Base-by-base conservation (phyloP, 2,113 vertebrate genomes). In the Galbula dea region DNA sequence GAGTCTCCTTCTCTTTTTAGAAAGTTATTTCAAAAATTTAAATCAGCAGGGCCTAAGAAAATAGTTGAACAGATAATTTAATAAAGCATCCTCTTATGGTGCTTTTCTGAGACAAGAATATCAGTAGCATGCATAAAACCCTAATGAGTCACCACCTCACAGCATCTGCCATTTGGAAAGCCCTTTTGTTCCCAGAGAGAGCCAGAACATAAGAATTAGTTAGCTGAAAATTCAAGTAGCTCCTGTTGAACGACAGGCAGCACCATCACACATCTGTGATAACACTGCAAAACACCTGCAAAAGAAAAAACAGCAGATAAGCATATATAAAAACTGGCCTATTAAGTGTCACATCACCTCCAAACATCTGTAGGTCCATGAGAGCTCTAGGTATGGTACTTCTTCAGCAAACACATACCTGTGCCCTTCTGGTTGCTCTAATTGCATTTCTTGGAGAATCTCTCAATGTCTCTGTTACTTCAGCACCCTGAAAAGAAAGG, bases 21-120 rank as follows among this genome's bases (percentile, higher is more conserved):
- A 93, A 95, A 94, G 93, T 85, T 89, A 95, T 94, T 94, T 89
- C 48, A 93, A 92, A 94, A 90, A 94, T 94, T 83, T 89, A 69
- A 85, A 95, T 95, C 91, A 67, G 16, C 41, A 1, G 39, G 27
- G 67, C 62, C 67, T 92, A 92, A 93, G 39, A 91, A 93, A 96
- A 94, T 91, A 94, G 81, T 89, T 83, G 91, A 66, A 83, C 5
- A 73, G 93, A 91, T 92, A 89, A 90, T 95, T 94, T 89, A 85
- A 90, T 92, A 88, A 92, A 93, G 72, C 82, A 80, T 89, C 91
- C 85, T 94, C 91, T 93, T 94, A 76, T 82, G 91, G 79, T 92
- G 75, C 54, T 96, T 87, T 91, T 96, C 79, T 86, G 87, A 86
- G 85, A 77, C 68, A 63, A 80, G 91, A 88, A 36, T 88, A 95